Percentiles rank a stretch among this genome's conserved stretches.
phyloP scores from a whole-genome alignment of 2,113 vertebrate species.

The Melanerpes aurifrons region DNA sequence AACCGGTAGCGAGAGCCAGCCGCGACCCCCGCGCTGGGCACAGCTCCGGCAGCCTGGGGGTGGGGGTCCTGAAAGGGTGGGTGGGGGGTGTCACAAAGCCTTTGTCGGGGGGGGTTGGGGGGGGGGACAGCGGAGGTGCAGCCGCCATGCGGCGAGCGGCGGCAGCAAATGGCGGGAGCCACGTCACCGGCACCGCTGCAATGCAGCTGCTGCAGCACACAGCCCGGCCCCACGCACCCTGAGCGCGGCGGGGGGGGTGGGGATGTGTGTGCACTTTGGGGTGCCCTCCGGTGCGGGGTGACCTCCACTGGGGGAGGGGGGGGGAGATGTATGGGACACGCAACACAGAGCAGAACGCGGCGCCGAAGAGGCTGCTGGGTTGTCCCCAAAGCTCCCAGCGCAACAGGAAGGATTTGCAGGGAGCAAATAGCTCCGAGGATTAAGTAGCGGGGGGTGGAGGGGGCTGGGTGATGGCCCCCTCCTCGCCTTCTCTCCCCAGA shows the following conservation, averaged over 20 bases:
- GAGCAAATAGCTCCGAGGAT: background rate
- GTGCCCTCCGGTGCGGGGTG: background rate
- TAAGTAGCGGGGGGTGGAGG: background rate
- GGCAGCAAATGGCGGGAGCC: no score
- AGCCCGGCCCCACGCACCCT: no score
- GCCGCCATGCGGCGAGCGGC: background rate
- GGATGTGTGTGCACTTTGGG: background rate
- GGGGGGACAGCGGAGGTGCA: no score
- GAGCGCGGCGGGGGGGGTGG: background rate
- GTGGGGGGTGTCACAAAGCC: no score
- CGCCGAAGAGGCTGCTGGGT: background rate
- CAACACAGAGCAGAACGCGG: background rate
- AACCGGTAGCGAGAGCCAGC: background rate
- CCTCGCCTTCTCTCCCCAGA: no score
- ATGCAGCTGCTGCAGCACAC: no score
- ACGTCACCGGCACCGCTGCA: no score
- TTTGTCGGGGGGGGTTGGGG: no score
- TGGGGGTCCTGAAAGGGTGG: no score
- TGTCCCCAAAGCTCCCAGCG: background rate
- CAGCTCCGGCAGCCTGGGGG: no score
- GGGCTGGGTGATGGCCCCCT: no score
- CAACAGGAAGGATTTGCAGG: background rate
- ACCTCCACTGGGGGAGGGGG: background rate
- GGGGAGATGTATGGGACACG: background rate
- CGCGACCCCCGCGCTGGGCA: background rate